Conservation (phyloP, 2,113 vertebrate species). For the Plecturocebus donacophilus region DNA sequence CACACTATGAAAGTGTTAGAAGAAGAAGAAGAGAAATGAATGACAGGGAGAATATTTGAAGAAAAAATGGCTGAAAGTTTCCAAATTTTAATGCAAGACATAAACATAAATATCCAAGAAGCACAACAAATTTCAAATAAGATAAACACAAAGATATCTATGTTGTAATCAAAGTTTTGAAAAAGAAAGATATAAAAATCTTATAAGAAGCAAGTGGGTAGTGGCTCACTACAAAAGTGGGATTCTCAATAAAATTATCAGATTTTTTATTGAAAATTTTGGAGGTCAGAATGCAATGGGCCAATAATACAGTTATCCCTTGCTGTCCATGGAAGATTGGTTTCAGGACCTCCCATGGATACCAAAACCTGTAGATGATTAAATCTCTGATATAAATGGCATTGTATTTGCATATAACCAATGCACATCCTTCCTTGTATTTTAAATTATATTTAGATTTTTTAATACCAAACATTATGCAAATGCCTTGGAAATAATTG, state of each 20-base stretch:
- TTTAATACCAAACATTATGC: background rate
- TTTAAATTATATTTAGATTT: background rate
- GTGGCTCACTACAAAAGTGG: background rate
- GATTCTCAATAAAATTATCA: background rate
- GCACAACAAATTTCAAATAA: background rate
- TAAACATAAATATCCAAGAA: background rate
- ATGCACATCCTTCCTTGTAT: background rate
- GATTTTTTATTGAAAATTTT: background rate
- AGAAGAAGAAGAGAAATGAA: background rate
- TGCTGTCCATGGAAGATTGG: background rate
- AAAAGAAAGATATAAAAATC: background rate
- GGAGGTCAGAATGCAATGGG: background rate
- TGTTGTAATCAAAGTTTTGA: background rate
- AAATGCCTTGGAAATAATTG: background rate
- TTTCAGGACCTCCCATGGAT: background rate
- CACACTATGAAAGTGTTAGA: no score
- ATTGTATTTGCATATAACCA: background rate
- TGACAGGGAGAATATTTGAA: background rate
- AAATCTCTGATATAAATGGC: background rate
- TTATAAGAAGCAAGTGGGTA: background rate
- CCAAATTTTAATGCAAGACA: background rate
- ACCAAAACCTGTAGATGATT: background rate
- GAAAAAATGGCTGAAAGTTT: background rate
- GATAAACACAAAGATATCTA: background rate
- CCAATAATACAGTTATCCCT: background rate